Percentiles rank a stretch among this genome's conserved stretches.
phyloP scores from a whole-genome alignment of 2,113 vertebrate species.

The Amblyornis subalaris region DNA sequence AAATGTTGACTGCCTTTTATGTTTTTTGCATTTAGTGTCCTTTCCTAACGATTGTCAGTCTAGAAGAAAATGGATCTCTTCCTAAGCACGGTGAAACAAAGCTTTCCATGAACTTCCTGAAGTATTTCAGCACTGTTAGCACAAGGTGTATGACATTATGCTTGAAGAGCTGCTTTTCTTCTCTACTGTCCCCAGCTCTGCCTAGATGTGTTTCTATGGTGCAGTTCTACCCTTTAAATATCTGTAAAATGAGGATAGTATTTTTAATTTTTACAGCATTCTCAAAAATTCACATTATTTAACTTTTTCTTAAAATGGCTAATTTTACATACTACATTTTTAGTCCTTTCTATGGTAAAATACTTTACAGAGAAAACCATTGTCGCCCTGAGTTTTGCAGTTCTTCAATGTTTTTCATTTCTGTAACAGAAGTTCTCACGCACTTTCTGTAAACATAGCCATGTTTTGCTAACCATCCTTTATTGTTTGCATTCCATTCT shows the following conservation, averaged over 20 bases:
- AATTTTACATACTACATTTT: not conserved
- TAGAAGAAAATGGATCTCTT: not conserved
- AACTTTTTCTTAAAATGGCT: not conserved
- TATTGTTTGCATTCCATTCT: too few relatives aligned
- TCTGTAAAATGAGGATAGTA: not conserved
- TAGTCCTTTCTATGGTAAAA: not conserved
- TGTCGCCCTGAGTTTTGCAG: too few relatives aligned
- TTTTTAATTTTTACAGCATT: not conserved
- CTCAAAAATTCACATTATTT: not conserved
- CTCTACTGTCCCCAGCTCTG: not conserved
- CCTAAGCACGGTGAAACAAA: not conserved
- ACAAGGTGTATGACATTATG: not conserved
- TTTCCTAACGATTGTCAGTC: not conserved
- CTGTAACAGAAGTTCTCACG: too few relatives aligned
- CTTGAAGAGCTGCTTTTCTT: not conserved
- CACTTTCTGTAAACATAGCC: too few relatives aligned
- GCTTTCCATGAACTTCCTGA: not conserved
- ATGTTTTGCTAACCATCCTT: too few relatives aligned
- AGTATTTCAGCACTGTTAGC: not conserved
- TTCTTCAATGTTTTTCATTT: too few relatives aligned
- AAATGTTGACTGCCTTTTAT: not conserved
- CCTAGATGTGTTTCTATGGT: not conserved
- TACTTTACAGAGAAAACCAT: not conserved
- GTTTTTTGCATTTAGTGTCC: not conserved
- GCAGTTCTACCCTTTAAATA: not conserved